Percentiles rank a stretch among this genome's conserved stretches.
Evolutionary conservation across 2,888 invertebrate species (phyloP).

Genomic region (Drosophila rellima): DNA sequence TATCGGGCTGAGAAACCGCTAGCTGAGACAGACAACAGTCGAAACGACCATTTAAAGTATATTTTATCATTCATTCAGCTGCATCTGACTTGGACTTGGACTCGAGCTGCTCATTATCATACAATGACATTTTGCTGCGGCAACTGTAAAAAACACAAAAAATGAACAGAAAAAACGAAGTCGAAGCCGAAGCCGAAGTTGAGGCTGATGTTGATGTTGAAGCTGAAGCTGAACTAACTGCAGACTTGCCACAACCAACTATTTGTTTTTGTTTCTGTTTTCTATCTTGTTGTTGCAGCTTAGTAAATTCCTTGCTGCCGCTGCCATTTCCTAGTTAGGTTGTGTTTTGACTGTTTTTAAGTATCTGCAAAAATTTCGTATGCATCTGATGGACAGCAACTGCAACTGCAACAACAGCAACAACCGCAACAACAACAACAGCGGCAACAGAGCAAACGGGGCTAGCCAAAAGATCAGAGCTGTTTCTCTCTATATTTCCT

Average conservation of each 20-base stretch:
- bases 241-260: slow-evolving; percentile 60
- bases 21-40: slow-evolving; percentile 75
- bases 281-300: slow-evolving; percentile 31
- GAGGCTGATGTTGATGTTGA: slow-evolving; percentile 86
- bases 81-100: slow-evolving; percentile 76
- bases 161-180: slow-evolving; percentile 11
- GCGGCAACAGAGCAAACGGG: slow-evolving; percentile 57
- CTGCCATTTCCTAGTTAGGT: slow-evolving; percentile 76
- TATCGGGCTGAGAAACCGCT: slow-evolving; percentile 65
- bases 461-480: slow-evolving; percentile 75
- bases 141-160: slow-evolving; percentile 86
- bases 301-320: slow-evolving; percentile 69
- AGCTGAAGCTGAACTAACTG: slow-evolving; percentile 51
- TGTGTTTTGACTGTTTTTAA: slow-evolving; percentile 77
- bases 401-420: slow-evolving; percentile 23
- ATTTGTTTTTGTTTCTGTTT: slow-evolving; percentile 58
- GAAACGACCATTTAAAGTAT: slow-evolving; percentile 80
- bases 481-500: slow-evolving; percentile 42
- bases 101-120: slow-evolving; percentile 76
- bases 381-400: slow-evolving; percentile 83
- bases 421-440: slow-evolving; percentile 30
- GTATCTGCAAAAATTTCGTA: slow-evolving; percentile 78
- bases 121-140: slow-evolving; percentile 76
- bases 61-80: slow-evolving; percentile 80
- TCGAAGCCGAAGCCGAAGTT: slow-evolving; percentile 87